These are phyloP conservation scores for Elachura formosa DNA, from an alignment of 2,113 vertebrate genomes.

Conservation along the genomic window DNA sequence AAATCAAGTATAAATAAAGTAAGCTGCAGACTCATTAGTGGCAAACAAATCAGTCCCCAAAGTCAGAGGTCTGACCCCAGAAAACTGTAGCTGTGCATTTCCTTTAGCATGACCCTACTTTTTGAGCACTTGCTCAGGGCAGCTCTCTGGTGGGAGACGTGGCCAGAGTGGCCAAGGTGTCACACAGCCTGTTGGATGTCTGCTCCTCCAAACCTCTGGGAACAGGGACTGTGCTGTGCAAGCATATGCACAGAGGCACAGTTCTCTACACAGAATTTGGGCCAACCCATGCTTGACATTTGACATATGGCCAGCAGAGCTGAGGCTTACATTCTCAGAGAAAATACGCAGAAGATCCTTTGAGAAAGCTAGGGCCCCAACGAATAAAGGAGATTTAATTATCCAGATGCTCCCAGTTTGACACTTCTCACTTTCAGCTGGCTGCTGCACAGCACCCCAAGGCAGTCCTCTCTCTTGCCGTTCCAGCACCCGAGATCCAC, in stretches of 20 bases:
- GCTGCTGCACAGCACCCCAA: background rate
- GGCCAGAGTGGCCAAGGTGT: background rate
- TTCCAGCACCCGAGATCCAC: background rate
- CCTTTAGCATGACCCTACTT: background rate
- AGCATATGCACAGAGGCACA: fast-evolving
- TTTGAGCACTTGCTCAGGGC: fast-evolving
- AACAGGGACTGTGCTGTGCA: fast-evolving
- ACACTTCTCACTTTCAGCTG: background rate
- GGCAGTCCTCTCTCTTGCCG: background rate
- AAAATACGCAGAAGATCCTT: background rate
- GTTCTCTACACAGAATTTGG: background rate
- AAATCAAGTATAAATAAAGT: background rate
- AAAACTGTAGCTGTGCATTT: background rate
- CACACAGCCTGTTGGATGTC: background rate
- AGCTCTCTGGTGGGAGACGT: fast-evolving
- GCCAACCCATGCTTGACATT: fast-evolving
- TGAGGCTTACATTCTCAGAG: background rate
- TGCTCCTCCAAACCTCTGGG: background rate
- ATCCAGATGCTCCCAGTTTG: background rate
- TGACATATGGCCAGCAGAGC: fast-evolving
- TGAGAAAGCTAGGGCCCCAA: background rate
- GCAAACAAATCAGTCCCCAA: background rate
- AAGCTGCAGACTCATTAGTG: fast-evolving
- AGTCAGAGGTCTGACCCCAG: background rate
- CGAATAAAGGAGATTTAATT: background rate